These are phyloP conservation scores for Parus major DNA, from an alignment of 2,113 vertebrate species.

Conservation along the genomic window DNA sequence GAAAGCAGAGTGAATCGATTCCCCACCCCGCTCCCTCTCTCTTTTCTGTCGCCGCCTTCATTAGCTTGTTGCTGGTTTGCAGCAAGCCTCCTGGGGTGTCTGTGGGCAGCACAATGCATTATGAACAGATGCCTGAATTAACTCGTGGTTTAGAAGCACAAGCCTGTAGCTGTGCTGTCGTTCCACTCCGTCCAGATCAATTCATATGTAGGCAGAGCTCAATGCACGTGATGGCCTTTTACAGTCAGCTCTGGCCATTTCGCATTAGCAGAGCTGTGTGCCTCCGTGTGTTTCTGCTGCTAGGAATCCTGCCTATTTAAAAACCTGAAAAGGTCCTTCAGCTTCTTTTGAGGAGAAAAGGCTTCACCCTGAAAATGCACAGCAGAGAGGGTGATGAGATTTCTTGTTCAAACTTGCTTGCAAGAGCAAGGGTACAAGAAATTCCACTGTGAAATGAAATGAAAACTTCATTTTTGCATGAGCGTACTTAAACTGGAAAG, in stretches of 20 bases:
- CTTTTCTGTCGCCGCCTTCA: neutral
- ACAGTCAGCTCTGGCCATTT: neutral
- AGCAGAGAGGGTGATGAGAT: neutral
- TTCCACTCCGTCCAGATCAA: neutral
- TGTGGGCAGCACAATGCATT: constrained; percentile 30
- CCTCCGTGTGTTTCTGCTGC: neutral
- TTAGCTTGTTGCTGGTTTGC: constrained; percentile 1
- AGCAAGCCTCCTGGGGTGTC: constrained; percentile 6
- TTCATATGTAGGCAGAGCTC: neutral
- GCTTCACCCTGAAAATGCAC: neutral
- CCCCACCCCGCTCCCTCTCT: neutral
- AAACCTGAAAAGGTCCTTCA: neutral
- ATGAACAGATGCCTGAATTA: neutral
- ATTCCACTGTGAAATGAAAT: neutral
- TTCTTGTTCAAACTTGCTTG: neutral
- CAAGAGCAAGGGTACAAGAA: neutral
- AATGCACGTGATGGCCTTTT: neutral
- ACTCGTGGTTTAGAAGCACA: neutral
- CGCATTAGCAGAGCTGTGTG: neutral
- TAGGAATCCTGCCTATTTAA: neutral
- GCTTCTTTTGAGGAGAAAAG: neutral
- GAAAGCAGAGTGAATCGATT: neutral
- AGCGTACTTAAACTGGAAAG: neutral
- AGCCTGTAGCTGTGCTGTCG: neutral
- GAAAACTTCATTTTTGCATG: neutral